Base-by-base conservation (phyloP, 2,888 invertebrate genomes). In the Melolontha melolontha region DNA sequence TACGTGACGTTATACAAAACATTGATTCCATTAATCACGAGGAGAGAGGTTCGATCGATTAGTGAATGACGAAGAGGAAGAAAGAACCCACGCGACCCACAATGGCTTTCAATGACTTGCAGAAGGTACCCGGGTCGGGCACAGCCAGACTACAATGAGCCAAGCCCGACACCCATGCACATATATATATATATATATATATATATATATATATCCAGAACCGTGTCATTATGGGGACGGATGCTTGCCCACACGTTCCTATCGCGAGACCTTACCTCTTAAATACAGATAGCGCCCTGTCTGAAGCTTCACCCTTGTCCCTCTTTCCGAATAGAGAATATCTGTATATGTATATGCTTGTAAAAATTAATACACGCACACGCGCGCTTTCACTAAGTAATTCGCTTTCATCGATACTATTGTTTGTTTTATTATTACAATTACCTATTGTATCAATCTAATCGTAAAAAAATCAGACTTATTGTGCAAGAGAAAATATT, bases 211-310 rank as follows among this genome's bases (percentile, higher is more conserved):
- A 62, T 66, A 68, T 68, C 68, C 71, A 71, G 72, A 71, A 76
- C 73, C 73, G 76, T 76, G 76, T 76, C 74, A 75, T 76, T 76
- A 76, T 71, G 71, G 74, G 76, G 75, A 73, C 75, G 75, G 74
- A 73, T 68, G 68, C 67, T 62, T 72, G 64, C 73, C 72, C 71
- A 72, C 73, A 71, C 71, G 69, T 67, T 52, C 34, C 59, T 59
- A 42, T 49, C 47, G 57, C 49, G 44, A 39, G 59, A 62, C 49
- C 42, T 44, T 59, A 34, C 59, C 42, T 59, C 17, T 57, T 64
- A 47, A 44, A 47, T 47, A 62, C 11, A 49, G 47, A 47, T 52
- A 52, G 54, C 54, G 44, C 54, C 65, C 54, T 47, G 41, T 55
- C 34, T 49, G 16, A 22, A 47, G 11, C 8, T 49, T 11, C 14